Percentiles rank a stretch among this genome's conserved stretches.
These are phyloP conservation scores for Dreissena rostriformis DNA, from an alignment of 1,140 invertebrate species.

Conservation along the genomic window DNA sequence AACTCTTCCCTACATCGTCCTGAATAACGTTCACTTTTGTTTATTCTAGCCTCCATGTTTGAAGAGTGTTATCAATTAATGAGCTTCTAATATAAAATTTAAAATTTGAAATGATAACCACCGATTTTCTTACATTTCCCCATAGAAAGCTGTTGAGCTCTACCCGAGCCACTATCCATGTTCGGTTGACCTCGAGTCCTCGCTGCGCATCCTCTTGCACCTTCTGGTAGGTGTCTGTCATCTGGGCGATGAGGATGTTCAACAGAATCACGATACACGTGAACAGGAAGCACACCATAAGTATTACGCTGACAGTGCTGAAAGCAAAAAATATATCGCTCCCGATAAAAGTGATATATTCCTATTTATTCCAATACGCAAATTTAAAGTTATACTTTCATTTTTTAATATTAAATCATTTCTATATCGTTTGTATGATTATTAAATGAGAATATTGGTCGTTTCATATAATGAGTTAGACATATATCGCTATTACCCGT, in stretches of 20 bases:
- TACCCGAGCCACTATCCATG: constrained; percentile 74
- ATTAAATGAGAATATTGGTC: neutral
- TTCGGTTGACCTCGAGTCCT: constrained; percentile 73
- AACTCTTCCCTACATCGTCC: no score
- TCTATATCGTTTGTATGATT: constrained; percentile 3
- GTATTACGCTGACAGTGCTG: constrained; percentile 69
- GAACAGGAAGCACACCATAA: constrained; percentile 75
- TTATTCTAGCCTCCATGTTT: no score
- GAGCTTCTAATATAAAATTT: no score
- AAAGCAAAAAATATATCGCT: neutral
- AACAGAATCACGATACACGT: constrained; percentile 71
- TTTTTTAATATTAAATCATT: neutral
- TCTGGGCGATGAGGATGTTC: constrained; percentile 76
- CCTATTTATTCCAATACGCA: no score
- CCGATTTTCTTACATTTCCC: constrained; percentile 58
- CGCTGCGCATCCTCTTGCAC: constrained; percentile 74
- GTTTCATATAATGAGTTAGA: no score
- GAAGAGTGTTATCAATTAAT: no score
- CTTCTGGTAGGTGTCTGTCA: constrained; percentile 76
- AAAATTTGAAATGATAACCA: neutral
- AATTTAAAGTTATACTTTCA: no score
- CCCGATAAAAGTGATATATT: no score
- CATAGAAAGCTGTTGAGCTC: constrained; percentile 72
- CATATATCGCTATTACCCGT: constrained; percentile 17
- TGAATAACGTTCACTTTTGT: no score